Evolutionary conservation across 2,113 vertebrate genomes (phyloP), one percentile per base, ranked within the genome.

Genomic region (Labeo catla): DNA sequence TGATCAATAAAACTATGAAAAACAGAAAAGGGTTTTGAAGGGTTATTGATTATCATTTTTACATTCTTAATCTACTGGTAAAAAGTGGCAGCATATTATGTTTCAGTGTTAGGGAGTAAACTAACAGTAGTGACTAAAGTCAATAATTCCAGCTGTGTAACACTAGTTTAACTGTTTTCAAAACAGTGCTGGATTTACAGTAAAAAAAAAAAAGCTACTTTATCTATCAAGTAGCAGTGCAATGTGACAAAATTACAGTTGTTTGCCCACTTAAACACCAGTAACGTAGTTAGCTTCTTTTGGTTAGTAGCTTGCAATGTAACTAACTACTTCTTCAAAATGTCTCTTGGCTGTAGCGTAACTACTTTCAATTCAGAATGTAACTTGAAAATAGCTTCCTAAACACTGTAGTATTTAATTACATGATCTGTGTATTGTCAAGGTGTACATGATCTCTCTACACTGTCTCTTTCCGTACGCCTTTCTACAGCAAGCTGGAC

Each of bases 1-100:
- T 47, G 59, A 36, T 72, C 65, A 87, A 73, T 74, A 79, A 15
- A 66, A 45, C 15, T 50, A 43, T 45, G 15, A 72, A 83, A 73
- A 66, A 66, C 0, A 65, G 45, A 47, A 43, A 16, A 28, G 15
- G 21, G 61, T 13, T 68, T 82, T 82, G 19, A 65, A 63, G 8
- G 21, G 50, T 59, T 77, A 52, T n/a, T 50, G 43, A 8, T 72
- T 47, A 84, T 39, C 7, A 66, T 83, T 81, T 50, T 52, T 68
- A 39, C 77, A 80, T 86, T 61, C 76, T 65, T 66, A 21, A 23
- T 65, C 34, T 66, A 54, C n/a, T 54, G 47, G 7, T 36, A 34
- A 16, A 15, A 34, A 66, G 28, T 13, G 13, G 65, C 13, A 36
- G 2, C 3, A 5, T 36, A 77, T 9, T 57, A 6, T 72, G 8